phyloP scores from a whole-genome alignment of 2,888 invertebrate genomes.

The Ypsolopha scabrella region DNA sequence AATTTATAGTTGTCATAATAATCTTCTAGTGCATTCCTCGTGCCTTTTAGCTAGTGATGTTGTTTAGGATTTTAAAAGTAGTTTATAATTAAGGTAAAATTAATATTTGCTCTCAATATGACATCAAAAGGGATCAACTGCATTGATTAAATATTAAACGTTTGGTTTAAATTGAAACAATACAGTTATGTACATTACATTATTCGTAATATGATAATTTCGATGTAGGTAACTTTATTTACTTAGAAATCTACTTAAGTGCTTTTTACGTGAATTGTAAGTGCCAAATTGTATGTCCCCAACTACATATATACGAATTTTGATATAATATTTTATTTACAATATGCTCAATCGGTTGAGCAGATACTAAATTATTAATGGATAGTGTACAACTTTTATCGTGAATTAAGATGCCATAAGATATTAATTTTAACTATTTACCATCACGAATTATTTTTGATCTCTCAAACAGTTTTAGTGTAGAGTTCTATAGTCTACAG shows the following conservation, averaged over 20 bases:
- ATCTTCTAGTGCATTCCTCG: constrained; percentile 59
- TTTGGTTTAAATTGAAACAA: not conserved
- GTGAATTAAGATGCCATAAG: not conserved
- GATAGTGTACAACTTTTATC: not conserved
- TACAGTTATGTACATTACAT: too few relatives aligned
- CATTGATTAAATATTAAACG: not conserved
- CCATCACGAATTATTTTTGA: not conserved
- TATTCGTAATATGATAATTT: too few relatives aligned
- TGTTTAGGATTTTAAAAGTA: constrained; percentile 9
- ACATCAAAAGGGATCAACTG: not conserved
- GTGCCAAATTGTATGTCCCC: constrained; percentile 29
- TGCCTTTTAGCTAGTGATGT: constrained; percentile 44
- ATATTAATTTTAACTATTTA: not conserved
- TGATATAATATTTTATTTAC: not conserved
- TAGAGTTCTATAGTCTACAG: too few relatives aligned
- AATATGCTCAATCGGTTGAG: too few relatives aligned
- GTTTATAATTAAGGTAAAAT: not conserved
- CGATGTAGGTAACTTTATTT: constrained; percentile 19
- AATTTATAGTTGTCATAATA: too few relatives aligned
- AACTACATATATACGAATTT: not conserved
- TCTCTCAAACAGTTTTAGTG: too few relatives aligned
- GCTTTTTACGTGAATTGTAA: constrained; percentile 28
- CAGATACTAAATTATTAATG: not conserved
- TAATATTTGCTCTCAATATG: not conserved
- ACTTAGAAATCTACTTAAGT: too few relatives aligned